Conservation (phyloP, 2,113 vertebrate genomes). For the Oxygymnocypris stewartii region DNA sequence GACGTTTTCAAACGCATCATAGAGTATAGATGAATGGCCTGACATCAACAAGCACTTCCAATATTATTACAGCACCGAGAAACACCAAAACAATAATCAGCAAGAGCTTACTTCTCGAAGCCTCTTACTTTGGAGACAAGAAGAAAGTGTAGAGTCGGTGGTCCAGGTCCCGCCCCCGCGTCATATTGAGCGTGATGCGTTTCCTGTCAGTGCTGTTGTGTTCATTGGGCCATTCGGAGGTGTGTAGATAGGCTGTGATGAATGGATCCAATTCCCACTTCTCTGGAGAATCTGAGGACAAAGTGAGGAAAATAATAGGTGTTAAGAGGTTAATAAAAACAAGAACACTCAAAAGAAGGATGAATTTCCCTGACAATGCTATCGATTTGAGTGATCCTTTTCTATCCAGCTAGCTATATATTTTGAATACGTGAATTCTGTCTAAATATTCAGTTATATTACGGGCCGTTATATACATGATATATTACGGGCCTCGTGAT, state of each 20-base stretch:
- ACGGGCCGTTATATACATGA: too few species aligned
- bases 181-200: conserved; percentile 77
- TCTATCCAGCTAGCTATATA: too few species aligned
- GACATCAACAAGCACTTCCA: neutral
- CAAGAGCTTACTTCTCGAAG: neutral
- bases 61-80: neutral
- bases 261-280: conserved; percentile 76
- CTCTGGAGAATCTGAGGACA: conserved; percentile 43
- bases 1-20: neutral
- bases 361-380: neutral
- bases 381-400: too few species aligned
- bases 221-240: conserved; percentile 75
- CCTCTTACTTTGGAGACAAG: conserved; percentile 86
- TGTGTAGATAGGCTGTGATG: conserved; percentile 85
- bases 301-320: neutral
- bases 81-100: neutral
- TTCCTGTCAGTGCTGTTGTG: conserved; percentile 86
- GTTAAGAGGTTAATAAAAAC: neutral
- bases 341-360: neutral
- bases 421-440: too few species aligned
- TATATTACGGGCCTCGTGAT: too few species aligned
- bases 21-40: neutral
- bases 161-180: conserved; percentile 74
- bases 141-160: conserved; percentile 95
- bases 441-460: too few species aligned